Evolutionary conservation across 2,888 invertebrate species (phyloP).

Genomic region (Cabera pusaria): DNA sequence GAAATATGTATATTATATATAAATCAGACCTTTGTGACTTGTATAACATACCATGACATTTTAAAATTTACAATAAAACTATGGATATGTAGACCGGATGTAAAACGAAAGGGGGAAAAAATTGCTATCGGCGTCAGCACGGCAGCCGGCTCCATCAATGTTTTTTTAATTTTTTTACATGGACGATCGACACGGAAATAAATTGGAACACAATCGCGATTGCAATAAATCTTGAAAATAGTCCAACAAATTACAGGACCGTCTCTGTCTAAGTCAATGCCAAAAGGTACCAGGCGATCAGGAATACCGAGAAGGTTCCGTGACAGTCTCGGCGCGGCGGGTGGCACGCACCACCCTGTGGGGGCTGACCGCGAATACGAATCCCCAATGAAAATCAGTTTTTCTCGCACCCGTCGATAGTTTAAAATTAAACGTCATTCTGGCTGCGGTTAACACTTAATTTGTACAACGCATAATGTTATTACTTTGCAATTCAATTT

Average conservation of each 20-base stretch:
- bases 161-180: constrained; percentile 9
- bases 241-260: constrained; percentile 51
- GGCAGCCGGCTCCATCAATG: background rate
- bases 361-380: constrained; percentile 43
- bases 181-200: constrained; percentile 15
- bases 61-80: too few relatives aligned
- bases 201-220: constrained; percentile 17
- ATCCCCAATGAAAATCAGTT: constrained; percentile 69
- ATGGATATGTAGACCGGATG: too few relatives aligned
- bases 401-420: constrained; percentile 71
- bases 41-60: too few relatives aligned
- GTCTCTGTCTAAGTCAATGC: constrained; percentile 76
- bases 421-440: constrained; percentile 81
- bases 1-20: too few relatives aligned
- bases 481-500: constrained; percentile 77
- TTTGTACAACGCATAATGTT: constrained; percentile 72
- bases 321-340: constrained; percentile 47
- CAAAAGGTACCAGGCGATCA: constrained; percentile 76
- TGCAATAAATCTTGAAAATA: constrained; percentile 33
- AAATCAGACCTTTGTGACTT: too few relatives aligned
- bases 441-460: constrained; percentile 76
- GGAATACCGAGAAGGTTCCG: constrained; percentile 46
- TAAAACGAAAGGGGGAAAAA: too few relatives aligned
- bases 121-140: constrained; percentile 5
- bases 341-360: constrained; percentile 29